Evolutionary conservation across 2,797 vertebrate species (phyloP).

Genomic region (Picus viridis): DNA sequence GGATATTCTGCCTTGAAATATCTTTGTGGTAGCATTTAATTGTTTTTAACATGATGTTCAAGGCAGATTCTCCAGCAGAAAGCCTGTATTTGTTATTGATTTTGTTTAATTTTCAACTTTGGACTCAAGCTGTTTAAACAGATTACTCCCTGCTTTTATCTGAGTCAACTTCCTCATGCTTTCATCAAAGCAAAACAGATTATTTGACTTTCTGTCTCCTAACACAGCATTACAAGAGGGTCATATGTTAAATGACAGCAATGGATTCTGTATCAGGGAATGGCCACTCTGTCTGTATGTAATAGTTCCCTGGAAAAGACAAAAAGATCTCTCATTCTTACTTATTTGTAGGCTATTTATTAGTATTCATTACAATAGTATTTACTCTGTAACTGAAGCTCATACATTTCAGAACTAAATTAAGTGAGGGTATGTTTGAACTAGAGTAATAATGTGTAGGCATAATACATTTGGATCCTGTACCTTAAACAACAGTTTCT

Average conservation of each 20-base stretch:
- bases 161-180: conserved; percentile 58
- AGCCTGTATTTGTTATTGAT: conserved; percentile 28
- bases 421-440: not conserved
- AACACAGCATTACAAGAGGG: conserved; percentile 17
- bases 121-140: conserved; percentile 67
- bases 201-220: conserved; percentile 58
- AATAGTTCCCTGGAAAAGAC: not conserved
- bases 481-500: not conserved
- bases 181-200: conserved; percentile 55
- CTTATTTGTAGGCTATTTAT: conserved; percentile 36
- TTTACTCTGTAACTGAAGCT: not conserved
- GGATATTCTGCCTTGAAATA: not conserved
- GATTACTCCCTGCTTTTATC: conserved; percentile 58
- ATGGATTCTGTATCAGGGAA: not conserved
- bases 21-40: not conserved
- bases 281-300: not conserved
- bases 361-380: conserved; percentile 5
- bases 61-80: not conserved
- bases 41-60: not conserved
- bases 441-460: not conserved
- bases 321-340: not conserved
- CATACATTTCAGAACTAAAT: conserved; percentile 24
- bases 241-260: conserved; percentile 9
- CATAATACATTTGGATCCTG: not conserved
- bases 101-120: conserved; percentile 66